These are phyloP conservation scores for Parauchenoglanis punctatus DNA, from an alignment of 2,797 vertebrate genomes.

Conservation along the genomic window DNA sequence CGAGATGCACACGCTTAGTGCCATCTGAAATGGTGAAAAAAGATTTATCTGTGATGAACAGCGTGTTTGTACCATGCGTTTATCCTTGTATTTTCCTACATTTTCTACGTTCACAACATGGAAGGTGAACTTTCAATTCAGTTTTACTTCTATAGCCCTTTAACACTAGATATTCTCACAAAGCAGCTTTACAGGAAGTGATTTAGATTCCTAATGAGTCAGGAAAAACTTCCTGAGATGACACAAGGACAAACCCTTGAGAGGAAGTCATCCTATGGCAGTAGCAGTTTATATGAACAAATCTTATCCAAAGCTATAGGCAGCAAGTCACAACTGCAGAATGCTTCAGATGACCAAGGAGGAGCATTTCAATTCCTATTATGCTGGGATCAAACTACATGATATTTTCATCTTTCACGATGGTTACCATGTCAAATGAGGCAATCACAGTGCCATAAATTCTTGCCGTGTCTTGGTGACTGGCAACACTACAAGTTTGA, in stretches of 20 bases:
- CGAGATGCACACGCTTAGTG: background rate
- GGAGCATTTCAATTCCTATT: background rate
- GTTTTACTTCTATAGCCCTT: background rate
- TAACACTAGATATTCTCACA: background rate
- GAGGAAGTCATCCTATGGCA: background rate
- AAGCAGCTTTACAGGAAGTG: background rate
- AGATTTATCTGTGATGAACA: background rate
- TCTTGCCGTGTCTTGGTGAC: too few relatives aligned
- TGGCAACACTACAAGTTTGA: too few relatives aligned
- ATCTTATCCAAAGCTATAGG: background rate
- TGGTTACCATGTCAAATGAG: too few relatives aligned
- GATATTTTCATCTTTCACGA: too few relatives aligned
- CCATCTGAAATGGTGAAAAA: background rate
- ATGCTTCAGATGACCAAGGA: background rate
- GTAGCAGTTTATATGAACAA: background rate
- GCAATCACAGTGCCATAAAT: too few relatives aligned
- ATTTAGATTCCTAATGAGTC: background rate
- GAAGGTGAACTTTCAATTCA: background rate
- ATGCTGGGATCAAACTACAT: too few relatives aligned
- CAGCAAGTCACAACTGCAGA: background rate
- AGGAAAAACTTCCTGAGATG: background rate
- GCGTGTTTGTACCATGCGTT: background rate
- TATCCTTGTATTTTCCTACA: background rate
- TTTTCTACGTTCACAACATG: background rate
- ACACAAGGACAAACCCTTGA: background rate